Conservation (phyloP, 2,888 invertebrate species). For the Pseudeuparius sepicola region DNA sequence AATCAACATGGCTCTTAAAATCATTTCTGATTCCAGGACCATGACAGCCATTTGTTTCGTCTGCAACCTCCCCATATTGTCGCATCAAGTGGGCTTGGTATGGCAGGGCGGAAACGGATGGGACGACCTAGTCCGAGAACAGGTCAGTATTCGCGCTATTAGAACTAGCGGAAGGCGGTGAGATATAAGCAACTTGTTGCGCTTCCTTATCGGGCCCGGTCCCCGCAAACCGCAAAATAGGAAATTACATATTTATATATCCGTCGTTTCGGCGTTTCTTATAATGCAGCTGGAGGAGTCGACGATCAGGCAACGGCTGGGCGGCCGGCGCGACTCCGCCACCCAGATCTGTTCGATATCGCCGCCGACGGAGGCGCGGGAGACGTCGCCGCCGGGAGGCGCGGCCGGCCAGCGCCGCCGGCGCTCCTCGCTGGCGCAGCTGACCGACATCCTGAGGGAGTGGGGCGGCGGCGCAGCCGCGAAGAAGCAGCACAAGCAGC, state of each 20-base stretch:
- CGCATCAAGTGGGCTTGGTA: conserved; percentile 86
- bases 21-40: conserved; percentile 63
- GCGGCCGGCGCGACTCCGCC: conserved; percentile 80
- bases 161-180: too few species aligned
- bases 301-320: conserved; percentile 73
- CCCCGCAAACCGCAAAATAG: too few species aligned
- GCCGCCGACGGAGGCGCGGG: conserved; percentile 65
- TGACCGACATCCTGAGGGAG: conserved; percentile 79
- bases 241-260: too few species aligned
- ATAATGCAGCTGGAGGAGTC: conserved; percentile 73
- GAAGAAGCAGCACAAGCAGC: conserved; percentile 51
- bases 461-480: conserved; percentile 64
- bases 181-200: too few species aligned
- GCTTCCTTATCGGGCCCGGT: too few species aligned
- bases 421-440: conserved; percentile 62
- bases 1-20: too few species aligned
- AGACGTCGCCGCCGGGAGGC: conserved; percentile 54
- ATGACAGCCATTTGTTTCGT: conserved; percentile 94
- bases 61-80: conserved; percentile 90
- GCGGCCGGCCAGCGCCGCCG: conserved; percentile 43
- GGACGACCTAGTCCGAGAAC: conserved; percentile 85
- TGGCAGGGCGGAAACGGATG: conserved; percentile 93
- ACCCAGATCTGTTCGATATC: conserved; percentile 80
- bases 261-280: too few species aligned
- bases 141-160: conserved; percentile 36